Base-by-base conservation (phyloP, 2,888 invertebrate genomes). In the Lasius platythorax region DNA sequence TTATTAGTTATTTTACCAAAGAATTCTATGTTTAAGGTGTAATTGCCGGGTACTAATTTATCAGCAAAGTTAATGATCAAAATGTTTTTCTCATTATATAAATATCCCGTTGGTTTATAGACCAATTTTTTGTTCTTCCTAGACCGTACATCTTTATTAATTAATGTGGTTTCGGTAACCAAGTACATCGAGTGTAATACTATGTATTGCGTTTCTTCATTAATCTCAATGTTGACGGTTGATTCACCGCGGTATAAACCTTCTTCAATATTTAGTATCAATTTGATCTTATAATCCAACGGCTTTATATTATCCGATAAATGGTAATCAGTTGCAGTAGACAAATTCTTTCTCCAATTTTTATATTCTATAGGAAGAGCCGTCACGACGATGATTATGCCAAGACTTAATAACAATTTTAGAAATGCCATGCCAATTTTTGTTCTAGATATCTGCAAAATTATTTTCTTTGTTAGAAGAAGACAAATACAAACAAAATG, bases 1-100 rank as follows among this genome's bases (percentile, higher is more conserved):
- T 96, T 96, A 91, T 97, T 96, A n/a, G 96, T 96, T 40, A 97
- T 96, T 58, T 93, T 94, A n/a, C 97, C 97, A 23, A 94, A 93
- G 92, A 96, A 97, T 1, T 95, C 94, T 18, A 97, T 92, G 87
- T 96, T 95, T 37, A 97, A 91, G 0, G 95, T 96, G 85, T 96
- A 97, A 89, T 96, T 96, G 9, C 95, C 94, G 1, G 46, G 30
- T n/a, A 64, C n/a, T 3, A 85, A 3, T 9, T n/a, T 6, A 8
- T 56, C 15, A 15, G 0, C 40, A 15, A 82, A 63, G 9, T 37
- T 5, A 15, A 85, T 50, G 3, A 3, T 37, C 0, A 86, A 4
- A 76, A 85, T 79, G 11, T 85, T 53, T 9, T 70, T 85, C 11
- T 72, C 56, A 2, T 82, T 3, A 40, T 85, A 46, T 15, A 8